These are phyloP conservation scores for Taenaris catops DNA, from an alignment of 2,888 invertebrate species.

Conservation along the genomic window DNA sequence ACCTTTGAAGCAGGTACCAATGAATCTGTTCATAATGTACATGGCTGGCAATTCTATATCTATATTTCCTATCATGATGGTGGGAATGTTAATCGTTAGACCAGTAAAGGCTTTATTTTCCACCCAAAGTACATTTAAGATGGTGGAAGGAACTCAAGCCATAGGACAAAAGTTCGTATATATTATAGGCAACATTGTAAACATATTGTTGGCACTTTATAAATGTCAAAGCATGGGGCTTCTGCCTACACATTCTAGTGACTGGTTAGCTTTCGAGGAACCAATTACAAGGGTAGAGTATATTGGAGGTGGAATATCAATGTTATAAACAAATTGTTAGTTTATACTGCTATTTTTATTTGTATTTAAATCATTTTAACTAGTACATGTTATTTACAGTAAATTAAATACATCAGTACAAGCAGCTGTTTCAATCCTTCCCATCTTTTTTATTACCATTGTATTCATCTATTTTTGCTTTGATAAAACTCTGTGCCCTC, in stretches of 20 bases:
- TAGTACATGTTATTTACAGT: conserved; percentile 54
- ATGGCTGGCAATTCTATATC: conserved; percentile 99
- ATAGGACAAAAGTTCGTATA: conserved; percentile 95
- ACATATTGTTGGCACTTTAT: conserved; percentile 94
- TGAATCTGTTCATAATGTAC: conserved; percentile 99
- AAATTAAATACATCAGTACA: conserved; percentile 31
- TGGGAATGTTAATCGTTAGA: conserved; percentile 98
- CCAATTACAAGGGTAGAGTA: conserved; percentile 92
- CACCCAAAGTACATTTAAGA: conserved; percentile 93
- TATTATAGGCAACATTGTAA: conserved; percentile 95
- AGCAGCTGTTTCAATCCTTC: conserved; percentile 25
- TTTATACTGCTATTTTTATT: conserved; percentile 45
- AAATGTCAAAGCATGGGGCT: conserved; percentile 99
- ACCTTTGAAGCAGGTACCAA: conserved; percentile 97
- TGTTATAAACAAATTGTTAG: conserved; percentile 70
- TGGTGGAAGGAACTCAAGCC: conserved; percentile 95
- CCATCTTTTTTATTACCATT: conserved; percentile 57
- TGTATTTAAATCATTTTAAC: conserved; percentile 38
- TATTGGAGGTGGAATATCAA: conserved; percentile 89
- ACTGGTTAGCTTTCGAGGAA: conserved; percentile 98
- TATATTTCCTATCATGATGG: conserved; percentile 99
- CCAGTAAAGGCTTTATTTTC: conserved; percentile 97
- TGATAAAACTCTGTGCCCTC: conserved; percentile 84
- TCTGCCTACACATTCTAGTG: conserved; percentile 97
- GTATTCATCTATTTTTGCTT: conserved; percentile 77